phyloP scores from a whole-genome alignment of 2,113 vertebrate genomes.

The Australoheros scitulus region DNA sequence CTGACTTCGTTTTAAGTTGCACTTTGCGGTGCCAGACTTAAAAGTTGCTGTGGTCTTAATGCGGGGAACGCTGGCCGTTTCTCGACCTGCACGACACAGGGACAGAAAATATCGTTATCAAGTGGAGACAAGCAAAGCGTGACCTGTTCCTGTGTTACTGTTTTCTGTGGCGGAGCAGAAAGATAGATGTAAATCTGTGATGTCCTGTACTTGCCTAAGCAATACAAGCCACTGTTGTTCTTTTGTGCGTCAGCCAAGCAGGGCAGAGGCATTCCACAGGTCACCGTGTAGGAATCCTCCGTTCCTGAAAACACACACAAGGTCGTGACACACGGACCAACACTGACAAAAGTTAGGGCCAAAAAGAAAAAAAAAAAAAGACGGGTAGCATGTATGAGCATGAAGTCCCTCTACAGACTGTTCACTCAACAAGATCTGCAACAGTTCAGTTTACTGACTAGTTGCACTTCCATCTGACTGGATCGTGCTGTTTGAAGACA shows the following conservation, averaged over 20 bases:
- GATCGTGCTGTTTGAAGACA: not conserved
- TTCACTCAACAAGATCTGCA: constrained; percentile 26
- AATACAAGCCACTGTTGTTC: constrained; percentile 75
- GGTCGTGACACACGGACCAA: constrained; percentile 59
- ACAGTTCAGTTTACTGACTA: not conserved
- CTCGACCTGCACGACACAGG: constrained; percentile 76
- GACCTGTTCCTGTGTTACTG: constrained; percentile 20
- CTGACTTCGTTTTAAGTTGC: constrained; percentile 90
- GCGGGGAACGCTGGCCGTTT: constrained; percentile 75
- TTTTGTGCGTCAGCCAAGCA: constrained; percentile 79
- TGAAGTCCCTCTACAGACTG: constrained; percentile 34
- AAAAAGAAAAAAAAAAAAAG: constrained; percentile 49
- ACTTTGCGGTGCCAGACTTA: constrained; percentile 89
- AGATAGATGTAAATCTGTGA: constrained; percentile 60
- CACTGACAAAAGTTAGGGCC: constrained; percentile 57
- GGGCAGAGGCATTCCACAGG: constrained; percentile 82
- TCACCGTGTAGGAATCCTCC: constrained; percentile 86
- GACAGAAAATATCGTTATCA: constrained; percentile 30
- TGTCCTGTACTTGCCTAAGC: constrained; percentile 78
- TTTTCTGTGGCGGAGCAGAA: constrained; percentile 62
- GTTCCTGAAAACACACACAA: constrained; percentile 76
- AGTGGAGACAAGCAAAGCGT: constrained; percentile 22
- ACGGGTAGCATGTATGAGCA: constrained; percentile 69
- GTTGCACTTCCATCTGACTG: not conserved
- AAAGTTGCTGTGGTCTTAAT: constrained; percentile 92